Base-by-base conservation (phyloP, 2,797 vertebrate genomes). In the Pteronotus mesoamericanus region DNA sequence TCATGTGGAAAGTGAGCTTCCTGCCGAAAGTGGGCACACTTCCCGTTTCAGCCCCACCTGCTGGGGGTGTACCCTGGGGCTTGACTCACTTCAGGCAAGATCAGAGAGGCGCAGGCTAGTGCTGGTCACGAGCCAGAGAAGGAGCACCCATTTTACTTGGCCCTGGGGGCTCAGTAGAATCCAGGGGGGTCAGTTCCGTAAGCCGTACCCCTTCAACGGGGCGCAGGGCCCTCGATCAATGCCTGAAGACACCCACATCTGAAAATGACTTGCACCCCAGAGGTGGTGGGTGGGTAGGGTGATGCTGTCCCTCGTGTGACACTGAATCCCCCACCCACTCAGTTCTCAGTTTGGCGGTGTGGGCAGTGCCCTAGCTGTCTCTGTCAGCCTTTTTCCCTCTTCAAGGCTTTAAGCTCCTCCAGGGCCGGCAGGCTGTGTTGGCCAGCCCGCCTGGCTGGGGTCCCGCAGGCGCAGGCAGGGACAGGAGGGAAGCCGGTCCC, bases 171-270 rank as follows among this genome's bases (percentile, higher is more conserved):
- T 39, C 4, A 12, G 26, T 14, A 44, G 51, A 55, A 79, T 55
- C 22, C 34, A 42, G 69, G 14, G 68, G 3, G 9, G 24, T 44
- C 85, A 51, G 53, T 44, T 16, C 18, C 2, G 26, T 22, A n/a
- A 0, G 32, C 14, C 37, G 9, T 6, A 16, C 6, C 7, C 48
- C 32, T 16, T 26, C 42, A 5, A 2, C 0, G 0, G 66, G 29
- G 24, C 44, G 29, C 15, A 4, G 10, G 24, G 32, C 48, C 55
- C 24, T n/a, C 21, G 34, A 19, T 53, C 39, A 29, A 0, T 11
- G 4, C 39, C 46, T 39, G 9, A 66, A 42, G 72, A 53, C 66
- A 26, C 69, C 34, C 21, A 15, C 9, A 42, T 44, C 53, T n/a
- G 57, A 18, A 72, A 71, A 39, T 1, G 21, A 39, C 32, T 44